A percentile compares a stretch with the other conserved stretches of the same genome.
phyloP scores from a whole-genome alignment of 1,140 invertebrate genomes.

The Trichogramma pretiosum region DNA sequence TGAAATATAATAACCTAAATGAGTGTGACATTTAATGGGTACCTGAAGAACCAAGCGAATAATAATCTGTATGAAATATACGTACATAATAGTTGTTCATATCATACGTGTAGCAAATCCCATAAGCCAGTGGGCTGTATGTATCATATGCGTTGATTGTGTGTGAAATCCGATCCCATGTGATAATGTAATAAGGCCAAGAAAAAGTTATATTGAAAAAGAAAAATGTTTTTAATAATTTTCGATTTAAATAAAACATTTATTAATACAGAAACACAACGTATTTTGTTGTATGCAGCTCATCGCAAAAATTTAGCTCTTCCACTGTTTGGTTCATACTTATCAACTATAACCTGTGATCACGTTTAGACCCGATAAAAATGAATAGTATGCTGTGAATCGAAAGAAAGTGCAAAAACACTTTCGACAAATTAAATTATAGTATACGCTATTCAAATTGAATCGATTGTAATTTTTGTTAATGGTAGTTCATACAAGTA shows the following conservation, averaged over 20 bases:
- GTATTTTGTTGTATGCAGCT: too few relatives aligned
- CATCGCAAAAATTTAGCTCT: constrained; percentile 30
- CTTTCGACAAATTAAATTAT: too few relatives aligned
- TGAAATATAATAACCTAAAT: too few relatives aligned
- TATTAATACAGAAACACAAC: too few relatives aligned
- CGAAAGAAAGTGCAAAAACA: too few relatives aligned
- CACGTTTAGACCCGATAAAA: constrained; percentile 1
- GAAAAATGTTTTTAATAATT: too few relatives aligned
- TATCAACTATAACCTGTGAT: constrained; percentile 12
- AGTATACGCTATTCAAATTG: constrained; percentile 11
- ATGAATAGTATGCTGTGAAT: too few relatives aligned
- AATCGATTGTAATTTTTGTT: constrained; percentile 16
- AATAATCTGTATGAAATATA: constrained; percentile 29
- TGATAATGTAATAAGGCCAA: too few relatives aligned
- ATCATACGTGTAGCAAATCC: constrained; percentile 38
- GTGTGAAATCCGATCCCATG: too few relatives aligned
- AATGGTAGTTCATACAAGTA: constrained; percentile 16
- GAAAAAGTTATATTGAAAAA: too few relatives aligned
- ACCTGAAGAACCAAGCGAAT: constrained; percentile 33
- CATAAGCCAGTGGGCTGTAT: constrained; percentile 19
- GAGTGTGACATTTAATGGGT: constrained; percentile 32
- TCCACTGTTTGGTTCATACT: constrained; percentile 25
- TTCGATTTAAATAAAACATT: too few relatives aligned
- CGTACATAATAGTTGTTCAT: constrained; percentile 27
- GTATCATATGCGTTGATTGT: too few relatives aligned